Conservation (phyloP, 2,113 vertebrate genomes). For the Hydrochoerus hydrochaeris region DNA sequence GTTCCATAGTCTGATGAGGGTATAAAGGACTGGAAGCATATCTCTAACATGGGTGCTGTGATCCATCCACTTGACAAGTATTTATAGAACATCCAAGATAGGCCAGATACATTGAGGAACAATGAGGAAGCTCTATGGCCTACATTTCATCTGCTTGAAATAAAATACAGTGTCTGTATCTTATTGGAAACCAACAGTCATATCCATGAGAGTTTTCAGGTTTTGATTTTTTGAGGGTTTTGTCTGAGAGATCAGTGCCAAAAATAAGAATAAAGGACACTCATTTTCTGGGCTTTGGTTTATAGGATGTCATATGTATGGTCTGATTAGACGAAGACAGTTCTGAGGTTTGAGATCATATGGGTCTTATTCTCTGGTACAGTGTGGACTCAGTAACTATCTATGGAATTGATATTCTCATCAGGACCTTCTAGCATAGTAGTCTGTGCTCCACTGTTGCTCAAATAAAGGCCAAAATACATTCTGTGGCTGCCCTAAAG, state of each 20-base stretch:
- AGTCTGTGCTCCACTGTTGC: not conserved
- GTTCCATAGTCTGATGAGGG: not conserved
- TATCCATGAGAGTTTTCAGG: not conserved
- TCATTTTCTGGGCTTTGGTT: not conserved
- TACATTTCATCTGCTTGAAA: slow-evolving; percentile 12
- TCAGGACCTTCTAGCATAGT: not conserved
- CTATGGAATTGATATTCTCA: not conserved
- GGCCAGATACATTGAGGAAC: not conserved
- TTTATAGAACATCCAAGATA: not conserved
- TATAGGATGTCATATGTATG: not conserved
- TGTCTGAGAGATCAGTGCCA: not conserved
- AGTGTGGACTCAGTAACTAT: not conserved
- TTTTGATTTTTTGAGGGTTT: slow-evolving; percentile 27
- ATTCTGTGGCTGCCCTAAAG: not conserved
- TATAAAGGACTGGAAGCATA: not conserved
- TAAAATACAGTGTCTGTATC: not conserved
- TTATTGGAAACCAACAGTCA: not conserved
- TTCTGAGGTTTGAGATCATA: not conserved
- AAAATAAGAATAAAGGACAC: slow-evolving; percentile 11
- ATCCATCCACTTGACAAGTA: slow-evolving; percentile 6
- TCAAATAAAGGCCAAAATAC: slow-evolving; percentile 44
- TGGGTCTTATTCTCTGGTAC: not conserved
- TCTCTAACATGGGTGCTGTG: not conserved
- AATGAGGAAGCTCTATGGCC: slow-evolving; percentile 21
- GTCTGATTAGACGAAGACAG: not conserved